phyloP scores from a whole-genome alignment of 2,797 vertebrate genomes.

The Lacerta bilineata region DNA sequence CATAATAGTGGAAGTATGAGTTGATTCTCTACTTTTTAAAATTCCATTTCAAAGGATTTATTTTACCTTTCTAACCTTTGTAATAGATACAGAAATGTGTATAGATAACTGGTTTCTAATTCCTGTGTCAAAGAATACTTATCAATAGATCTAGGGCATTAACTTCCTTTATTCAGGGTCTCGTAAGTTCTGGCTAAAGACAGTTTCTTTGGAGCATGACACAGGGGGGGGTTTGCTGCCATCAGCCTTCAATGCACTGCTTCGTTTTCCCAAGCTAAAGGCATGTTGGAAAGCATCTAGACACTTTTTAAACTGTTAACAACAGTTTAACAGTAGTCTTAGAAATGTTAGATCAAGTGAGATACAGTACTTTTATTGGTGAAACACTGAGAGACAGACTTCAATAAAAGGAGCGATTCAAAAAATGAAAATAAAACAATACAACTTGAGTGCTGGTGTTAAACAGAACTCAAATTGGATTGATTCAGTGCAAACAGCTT shows the following conservation, averaged over 20 bases:
- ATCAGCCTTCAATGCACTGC: background rate
- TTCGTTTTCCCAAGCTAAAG: background rate
- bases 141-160: background rate
- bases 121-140: background rate
- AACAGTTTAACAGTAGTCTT: background rate
- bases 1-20: background rate
- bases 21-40: background rate
- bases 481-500: background rate
- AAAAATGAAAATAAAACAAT: background rate
- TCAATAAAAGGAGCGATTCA: background rate
- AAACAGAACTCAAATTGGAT: background rate
- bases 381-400: background rate
- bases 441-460: background rate
- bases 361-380: background rate
- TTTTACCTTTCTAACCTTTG: background rate
- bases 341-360: background rate
- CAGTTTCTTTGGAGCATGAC: background rate
- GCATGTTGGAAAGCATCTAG: background rate
- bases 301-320: no score
- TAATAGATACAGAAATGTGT: background rate
- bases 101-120: background rate
- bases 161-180: no score
- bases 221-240: background rate
- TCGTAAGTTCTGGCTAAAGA: background rate
- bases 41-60: background rate